Base-by-base conservation (phyloP, 2,113 vertebrate genomes). In the Pelobates fuscus region DNA sequence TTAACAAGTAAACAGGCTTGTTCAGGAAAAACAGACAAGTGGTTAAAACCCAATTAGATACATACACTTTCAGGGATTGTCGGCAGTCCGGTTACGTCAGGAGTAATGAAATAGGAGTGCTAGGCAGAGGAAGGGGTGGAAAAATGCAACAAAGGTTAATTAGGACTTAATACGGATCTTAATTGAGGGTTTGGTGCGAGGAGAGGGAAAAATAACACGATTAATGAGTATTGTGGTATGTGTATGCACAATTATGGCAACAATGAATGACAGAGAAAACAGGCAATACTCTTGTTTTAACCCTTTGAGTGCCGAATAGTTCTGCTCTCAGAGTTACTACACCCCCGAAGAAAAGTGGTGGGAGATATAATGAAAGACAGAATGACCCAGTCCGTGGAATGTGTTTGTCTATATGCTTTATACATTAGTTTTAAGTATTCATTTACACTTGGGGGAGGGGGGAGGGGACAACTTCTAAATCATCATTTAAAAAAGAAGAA, bases 11-110 rank as follows among this genome's bases (percentile, higher is more conserved):
- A 78, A 44, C 58, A 64, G 76, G 49, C 68, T 65, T 11, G 21
- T 71, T 66, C 32, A 71, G 25, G 67, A 44, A 78, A 75, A 78
- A 66, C 67, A 70, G 67, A 78, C 52, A 71, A 78, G 73, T 77
- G 73, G 73, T 67, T 68, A 77, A 77, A 77, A 77, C 64, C 73
- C 73, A 77, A 79, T 18, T 2, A 25, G 37, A 87, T 89, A 97
- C 97, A 96, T 87, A 99, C 97, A 73, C 91, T 99, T 93, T 99
- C 97, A 57, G 97, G 97, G 84, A 99, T 96, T 52, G 96, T 98
- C 82, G 96, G 97, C 82, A 99, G 94, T 90, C 96, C 94, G 89
- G 92, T 94, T 83, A 92, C 77, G 89, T 98, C 95, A 81, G 97
- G 97, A 83, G 94, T 92, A 87, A 99, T 94, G 93, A 99, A 99